phyloP scores from a whole-genome alignment of 1,140 invertebrate species.

The Carposina sasakii region DNA sequence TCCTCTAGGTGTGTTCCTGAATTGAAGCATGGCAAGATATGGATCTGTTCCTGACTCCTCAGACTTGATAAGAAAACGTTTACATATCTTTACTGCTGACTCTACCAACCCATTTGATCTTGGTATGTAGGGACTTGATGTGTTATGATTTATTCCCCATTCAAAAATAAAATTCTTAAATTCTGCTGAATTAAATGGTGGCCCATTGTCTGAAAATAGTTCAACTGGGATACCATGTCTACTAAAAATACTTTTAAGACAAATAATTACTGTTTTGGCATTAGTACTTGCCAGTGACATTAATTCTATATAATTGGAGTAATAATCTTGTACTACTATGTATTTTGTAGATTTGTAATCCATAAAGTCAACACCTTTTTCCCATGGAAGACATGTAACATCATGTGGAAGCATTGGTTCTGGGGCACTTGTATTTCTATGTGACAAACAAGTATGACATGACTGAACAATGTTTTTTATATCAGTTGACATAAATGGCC shows the following conservation, averaged over 20 bases:
- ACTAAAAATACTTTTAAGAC: conserved; percentile 23
- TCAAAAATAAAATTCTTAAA: conserved; percentile 19
- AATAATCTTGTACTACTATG: conserved; percentile 25
- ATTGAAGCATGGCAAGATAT: conserved; percentile 20
- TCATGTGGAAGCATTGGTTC: conserved; percentile 21
- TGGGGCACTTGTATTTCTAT: conserved; percentile 15
- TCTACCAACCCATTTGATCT: conserved; percentile 24
- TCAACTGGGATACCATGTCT: conserved; percentile 22
- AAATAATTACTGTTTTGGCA: conserved; percentile 16
- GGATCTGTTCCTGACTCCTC: conserved; percentile 18
- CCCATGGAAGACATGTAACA: conserved; percentile 21
- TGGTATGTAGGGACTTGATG: conserved; percentile 21
- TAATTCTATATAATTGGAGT: conserved; percentile 29
- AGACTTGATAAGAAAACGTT: conserved; percentile 20
- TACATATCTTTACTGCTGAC: conserved; percentile 16
- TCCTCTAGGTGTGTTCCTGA: conserved; percentile 22
- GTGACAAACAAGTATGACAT: conserved; percentile 19
- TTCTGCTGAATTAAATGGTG: conserved; percentile 18
- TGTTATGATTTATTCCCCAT: conserved; percentile 22
- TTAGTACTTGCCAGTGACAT: conserved; percentile 14
- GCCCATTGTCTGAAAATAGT: conserved; percentile 22
- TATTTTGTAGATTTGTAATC: conserved; percentile 24
- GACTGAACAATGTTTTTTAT: conserved; percentile 22
- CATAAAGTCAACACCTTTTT: conserved; percentile 27
- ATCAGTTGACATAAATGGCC: conserved; percentile 22